Conservation (phyloP, 2,113 vertebrate genomes). For the Phrynosoma blainvillii region DNA sequence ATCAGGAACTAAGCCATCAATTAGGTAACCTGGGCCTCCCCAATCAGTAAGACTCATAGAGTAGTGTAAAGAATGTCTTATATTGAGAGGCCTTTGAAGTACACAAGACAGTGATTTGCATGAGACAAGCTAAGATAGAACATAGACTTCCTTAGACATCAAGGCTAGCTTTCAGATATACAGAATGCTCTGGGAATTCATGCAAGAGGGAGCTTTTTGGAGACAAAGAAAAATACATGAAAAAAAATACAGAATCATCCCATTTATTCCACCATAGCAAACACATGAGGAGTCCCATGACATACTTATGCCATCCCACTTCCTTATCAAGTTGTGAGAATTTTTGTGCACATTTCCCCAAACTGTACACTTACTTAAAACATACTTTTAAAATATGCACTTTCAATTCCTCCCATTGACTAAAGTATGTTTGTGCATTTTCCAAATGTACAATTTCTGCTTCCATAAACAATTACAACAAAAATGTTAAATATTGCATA, state of each 20-base stretch:
- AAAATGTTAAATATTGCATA: too few relatives aligned
- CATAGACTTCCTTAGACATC: not conserved
- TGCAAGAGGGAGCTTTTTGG: not conserved
- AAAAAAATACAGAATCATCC: not conserved
- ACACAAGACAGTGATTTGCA: conserved; percentile 22
- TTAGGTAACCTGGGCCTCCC: conserved; percentile 3
- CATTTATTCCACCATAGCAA: not conserved
- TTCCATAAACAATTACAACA: too few relatives aligned
- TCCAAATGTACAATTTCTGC: not conserved
- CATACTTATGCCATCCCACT: too few relatives aligned
- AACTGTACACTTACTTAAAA: too few relatives aligned
- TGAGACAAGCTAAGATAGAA: conserved; percentile 17
- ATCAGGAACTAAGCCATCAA: conserved; percentile 21
- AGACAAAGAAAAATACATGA: not conserved
- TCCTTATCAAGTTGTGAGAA: too few relatives aligned
- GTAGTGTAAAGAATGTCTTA: conserved; percentile 9
- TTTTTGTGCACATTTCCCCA: too few relatives aligned
- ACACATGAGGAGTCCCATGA: not conserved
- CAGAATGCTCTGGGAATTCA: not conserved
- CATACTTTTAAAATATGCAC: too few relatives aligned
- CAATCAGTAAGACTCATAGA: conserved; percentile 13
- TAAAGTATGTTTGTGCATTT: not conserved
- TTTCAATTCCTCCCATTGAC: too few relatives aligned
- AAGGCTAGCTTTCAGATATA: not conserved
- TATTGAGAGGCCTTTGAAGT: conserved; percentile 32